Base-by-base conservation (phyloP, 1,140 invertebrate species). In the Eurosta solidaginis region DNA sequence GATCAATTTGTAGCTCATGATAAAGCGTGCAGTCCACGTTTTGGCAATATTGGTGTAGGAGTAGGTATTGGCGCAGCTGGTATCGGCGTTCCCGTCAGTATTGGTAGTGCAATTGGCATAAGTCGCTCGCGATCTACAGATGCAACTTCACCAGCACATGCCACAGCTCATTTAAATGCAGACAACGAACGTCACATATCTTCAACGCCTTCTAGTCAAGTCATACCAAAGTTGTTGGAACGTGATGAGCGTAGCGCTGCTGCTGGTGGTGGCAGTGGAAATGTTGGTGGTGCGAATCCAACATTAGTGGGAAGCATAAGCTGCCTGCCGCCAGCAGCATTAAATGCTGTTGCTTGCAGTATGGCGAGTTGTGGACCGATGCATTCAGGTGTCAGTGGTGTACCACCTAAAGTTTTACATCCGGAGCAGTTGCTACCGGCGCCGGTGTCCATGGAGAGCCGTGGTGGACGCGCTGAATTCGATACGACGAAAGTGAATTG, bases 401-500 rank as follows among this genome's bases (percentile, higher is more conserved):
- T 68, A n/a, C 14, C 59, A 1, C 20, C 59, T 14, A 40, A 74
- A 12, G 22, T 9, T 7, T 45, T 7, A 7, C 44, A 45, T 45
- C 7, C 40, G 22, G 73, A 76, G 10, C 33, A 50, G 44, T 27
- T 79, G n/a, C 36, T 40, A 45, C 78, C 85, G 74, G 25, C 85
- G 44, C 63, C 78, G 52, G 63, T 40, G 14, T 45, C 20, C 78
- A 83, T 80, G 78, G 85, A 86, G 45, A 81, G 82, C 59, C 81
- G 85, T 12, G 59, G 12, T 54, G 80, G 85, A n/a, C n/a, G n/a
- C n/a, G n/a, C n/a, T 40, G 79, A 86, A 52, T 86, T 86, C 73
- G 85, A 86, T 76, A 80, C 86, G 75, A 81, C 85, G 80, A 86
- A 86, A 86, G 83, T 86, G 33, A 86, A 86, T 85, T 83, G 85